Evolutionary conservation across 1,140 invertebrate genomes (phyloP).

Genomic region (Magallana gigas): DNA sequence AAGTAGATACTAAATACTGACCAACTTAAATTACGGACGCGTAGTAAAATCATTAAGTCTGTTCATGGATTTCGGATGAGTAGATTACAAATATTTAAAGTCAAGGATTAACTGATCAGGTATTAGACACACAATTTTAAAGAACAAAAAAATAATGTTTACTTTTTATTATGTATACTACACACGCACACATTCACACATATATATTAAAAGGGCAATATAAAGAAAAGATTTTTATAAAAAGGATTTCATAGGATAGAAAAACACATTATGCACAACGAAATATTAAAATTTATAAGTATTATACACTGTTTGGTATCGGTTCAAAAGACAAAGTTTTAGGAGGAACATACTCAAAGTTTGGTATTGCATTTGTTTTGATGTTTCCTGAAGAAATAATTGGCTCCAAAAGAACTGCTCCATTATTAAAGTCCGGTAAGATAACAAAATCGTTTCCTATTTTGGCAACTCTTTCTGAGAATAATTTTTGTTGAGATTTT

Average conservation of each 20-base stretch:
- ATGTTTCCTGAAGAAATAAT: not conserved
- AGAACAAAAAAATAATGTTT: not conserved
- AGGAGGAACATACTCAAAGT: conserved; percentile 16
- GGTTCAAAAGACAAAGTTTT: conserved; percentile 3
- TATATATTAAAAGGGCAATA: not conserved
- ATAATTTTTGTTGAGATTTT: not conserved
- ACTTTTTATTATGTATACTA: not conserved
- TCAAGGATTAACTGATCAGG: too few relatives aligned
- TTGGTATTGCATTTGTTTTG: not conserved
- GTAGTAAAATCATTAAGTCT: too few relatives aligned
- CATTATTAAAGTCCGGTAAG: not conserved
- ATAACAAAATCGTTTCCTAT: conserved; percentile 2
- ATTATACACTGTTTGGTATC: not conserved
- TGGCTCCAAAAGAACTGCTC: conserved; percentile 13
- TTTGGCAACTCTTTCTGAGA: not conserved
- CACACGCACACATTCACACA: not conserved
- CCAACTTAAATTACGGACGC: too few relatives aligned
- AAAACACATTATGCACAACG: not conserved
- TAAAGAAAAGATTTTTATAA: not conserved
- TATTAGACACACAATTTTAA: too few relatives aligned
- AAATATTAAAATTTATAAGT: not conserved
- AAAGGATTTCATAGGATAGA: not conserved
- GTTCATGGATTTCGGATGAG: too few relatives aligned
- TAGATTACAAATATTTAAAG: too few relatives aligned
- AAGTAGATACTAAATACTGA: too few relatives aligned